phyloP scores from a whole-genome alignment of 2,113 vertebrate species.

The Glareola pratincola region DNA sequence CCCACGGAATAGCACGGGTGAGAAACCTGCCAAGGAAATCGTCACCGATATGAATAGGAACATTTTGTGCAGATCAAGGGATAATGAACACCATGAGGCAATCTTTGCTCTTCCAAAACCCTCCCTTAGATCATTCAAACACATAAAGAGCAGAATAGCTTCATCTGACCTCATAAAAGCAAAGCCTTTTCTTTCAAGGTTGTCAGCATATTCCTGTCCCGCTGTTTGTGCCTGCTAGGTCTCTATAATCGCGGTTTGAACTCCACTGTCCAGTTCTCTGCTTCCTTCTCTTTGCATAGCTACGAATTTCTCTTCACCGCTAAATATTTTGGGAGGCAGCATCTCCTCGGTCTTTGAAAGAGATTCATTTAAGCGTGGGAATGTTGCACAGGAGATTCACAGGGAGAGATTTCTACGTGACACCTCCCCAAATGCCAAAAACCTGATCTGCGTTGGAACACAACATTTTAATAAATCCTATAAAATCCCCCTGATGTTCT shows the following conservation, averaged over 20 bases:
- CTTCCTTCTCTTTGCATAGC: neutral
- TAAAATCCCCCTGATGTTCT: neutral
- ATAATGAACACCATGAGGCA: neutral
- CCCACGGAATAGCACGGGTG: fast-evolving
- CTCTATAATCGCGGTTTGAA: neutral
- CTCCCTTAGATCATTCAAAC: neutral
- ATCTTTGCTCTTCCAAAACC: neutral
- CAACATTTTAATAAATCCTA: neutral
- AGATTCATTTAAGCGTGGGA: neutral
- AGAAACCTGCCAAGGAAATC: neutral
- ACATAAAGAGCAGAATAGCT: neutral
- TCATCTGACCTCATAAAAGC: neutral
- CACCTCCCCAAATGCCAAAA: neutral
- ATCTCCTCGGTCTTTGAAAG: neutral
- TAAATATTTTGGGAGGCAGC: neutral
- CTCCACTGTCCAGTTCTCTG: neutral
- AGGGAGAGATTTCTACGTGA: neutral
- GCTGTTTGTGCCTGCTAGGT: neutral
- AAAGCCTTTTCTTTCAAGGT: neutral
- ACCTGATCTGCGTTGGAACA: neutral
- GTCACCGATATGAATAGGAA: neutral
- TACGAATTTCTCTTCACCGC: neutral
- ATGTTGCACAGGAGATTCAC: neutral
- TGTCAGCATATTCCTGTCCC: neutral
- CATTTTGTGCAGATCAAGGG: neutral